Evolutionary conservation across 2,113 vertebrate species (phyloP), one percentile per base, ranked within the genome.

Genomic region (Platysteira castanea): DNA sequence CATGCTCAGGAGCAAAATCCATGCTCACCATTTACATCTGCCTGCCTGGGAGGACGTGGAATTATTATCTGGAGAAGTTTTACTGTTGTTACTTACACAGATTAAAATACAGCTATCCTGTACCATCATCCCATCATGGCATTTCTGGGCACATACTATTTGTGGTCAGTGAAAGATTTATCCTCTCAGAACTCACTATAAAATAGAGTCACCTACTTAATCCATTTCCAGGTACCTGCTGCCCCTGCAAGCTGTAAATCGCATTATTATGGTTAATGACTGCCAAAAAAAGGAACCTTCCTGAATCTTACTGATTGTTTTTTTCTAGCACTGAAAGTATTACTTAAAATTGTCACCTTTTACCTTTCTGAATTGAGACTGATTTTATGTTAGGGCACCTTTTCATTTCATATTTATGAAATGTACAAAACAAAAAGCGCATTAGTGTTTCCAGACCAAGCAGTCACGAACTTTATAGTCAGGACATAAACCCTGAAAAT

Each of bases 401-500:
- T 70, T 89, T 93, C 60, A 77, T 80, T 90, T 84, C 68, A n/a
- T 81, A 47, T 93, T 88, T 94, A 75, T 90, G 90, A 94, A 96
- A 89, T 2, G 1, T 49, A 80, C 22, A 39, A 39, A 39, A 39
- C 63, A 85, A 88, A 88, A 93, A 90, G 84, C 11, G 64, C 79
- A 89, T 95, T 88, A 84, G 27, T 52, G 49, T 81, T 93, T 94
- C 76, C 83, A 92, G 83, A 90, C 79, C 88, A 89, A 88, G 73
- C 86, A 90, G 93, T 92, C 82, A 88, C 90, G 64, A 75, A 41
- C 83, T 96, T 96, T 92, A 95, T 41, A 93, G 79, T 46, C 79
- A 70, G 76, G 82, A 94, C 92, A 89, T 93, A 96, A 96, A 94
- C 85, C 90, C 88, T 86, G 95, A 54, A 94, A 96, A 92, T 78